Percentiles rank a stretch among this genome's conserved stretches.
Evolutionary conservation across 2,113 vertebrate species (phyloP).

Genomic region (Neomonachus schauinslandi): DNA sequence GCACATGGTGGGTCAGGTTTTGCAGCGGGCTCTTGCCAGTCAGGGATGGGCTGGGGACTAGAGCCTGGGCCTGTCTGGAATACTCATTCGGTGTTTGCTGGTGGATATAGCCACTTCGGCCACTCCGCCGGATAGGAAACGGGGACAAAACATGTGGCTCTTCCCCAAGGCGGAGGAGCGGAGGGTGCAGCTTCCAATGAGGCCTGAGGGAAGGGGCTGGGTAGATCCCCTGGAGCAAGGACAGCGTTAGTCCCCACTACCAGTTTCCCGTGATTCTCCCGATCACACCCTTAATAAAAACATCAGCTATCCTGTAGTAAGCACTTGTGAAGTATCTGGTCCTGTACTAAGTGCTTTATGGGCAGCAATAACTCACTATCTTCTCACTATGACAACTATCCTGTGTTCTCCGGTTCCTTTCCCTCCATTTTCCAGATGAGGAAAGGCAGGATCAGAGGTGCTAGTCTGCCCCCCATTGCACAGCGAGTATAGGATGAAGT

Average conservation of each 20-base stretch:
- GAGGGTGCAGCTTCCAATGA: not conserved
- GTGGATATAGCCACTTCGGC: accelerated
- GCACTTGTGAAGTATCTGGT: not conserved
- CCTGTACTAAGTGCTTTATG: not conserved
- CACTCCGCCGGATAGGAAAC: not conserved
- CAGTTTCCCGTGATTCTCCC: not conserved
- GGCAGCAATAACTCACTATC: not conserved
- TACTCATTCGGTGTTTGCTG: not conserved
- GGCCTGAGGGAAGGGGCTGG: not conserved
- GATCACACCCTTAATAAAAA: not conserved
- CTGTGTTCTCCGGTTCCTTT: not conserved
- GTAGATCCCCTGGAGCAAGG: not conserved
- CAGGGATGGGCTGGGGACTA: not conserved
- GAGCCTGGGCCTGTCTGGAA: not conserved
- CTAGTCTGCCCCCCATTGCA: too few species aligned
- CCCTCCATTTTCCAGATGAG: not conserved
- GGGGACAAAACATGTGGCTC: not conserved
- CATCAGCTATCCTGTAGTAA: accelerated
- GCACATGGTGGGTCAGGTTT: not conserved
- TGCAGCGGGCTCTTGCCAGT: not conserved
- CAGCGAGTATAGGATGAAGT: accelerated
- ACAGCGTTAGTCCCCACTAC: not conserved
- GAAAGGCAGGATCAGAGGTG: not conserved
- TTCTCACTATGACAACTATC: not conserved
- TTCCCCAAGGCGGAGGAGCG: not conserved